A percentile compares a stretch with the other conserved stretches of the same genome.
Conservation (phyloP, 2,888 invertebrate species). For the Slavum lentiscoides region DNA sequence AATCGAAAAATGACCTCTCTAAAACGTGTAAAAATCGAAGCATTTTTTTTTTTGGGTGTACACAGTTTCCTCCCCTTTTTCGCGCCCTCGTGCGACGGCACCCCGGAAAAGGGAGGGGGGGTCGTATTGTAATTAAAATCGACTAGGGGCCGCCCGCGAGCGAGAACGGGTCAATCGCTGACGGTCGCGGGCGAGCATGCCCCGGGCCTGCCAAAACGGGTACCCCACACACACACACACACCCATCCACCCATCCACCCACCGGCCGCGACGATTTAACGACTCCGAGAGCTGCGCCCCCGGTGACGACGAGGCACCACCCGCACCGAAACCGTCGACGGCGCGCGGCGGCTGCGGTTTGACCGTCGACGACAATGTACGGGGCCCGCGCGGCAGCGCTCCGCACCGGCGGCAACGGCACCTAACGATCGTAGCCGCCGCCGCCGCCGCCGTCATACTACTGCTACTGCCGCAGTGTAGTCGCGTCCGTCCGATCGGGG, state of each 20-base stretch:
- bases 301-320: not conserved
- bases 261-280: not conserved
- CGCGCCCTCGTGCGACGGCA: no score
- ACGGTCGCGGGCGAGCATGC: not conserved
- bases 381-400: not conserved
- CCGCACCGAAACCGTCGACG: not conserved
- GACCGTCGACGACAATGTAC: not conserved
- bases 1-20: no score
- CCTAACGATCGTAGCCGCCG: slow-evolving; percentile 17
- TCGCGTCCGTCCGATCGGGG: slow-evolving; percentile 27
- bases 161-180: slow-evolving; percentile 19
- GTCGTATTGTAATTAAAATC: slow-evolving; percentile 15
- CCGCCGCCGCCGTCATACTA: not conserved
- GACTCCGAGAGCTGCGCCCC: not conserved
- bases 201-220: not conserved
- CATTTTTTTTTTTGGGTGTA: no score
- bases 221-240: not conserved
- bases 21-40: no score
- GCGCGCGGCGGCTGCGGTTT: not conserved
- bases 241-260: not conserved
- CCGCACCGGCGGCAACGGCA: not conserved
- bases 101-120: not conserved
- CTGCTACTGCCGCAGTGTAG: not conserved
- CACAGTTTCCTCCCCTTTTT: no score
- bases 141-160: slow-evolving; percentile 4